These are phyloP conservation scores for Xanthostigma xanthostigma DNA, from an alignment of 2,888 invertebrate genomes.

Conservation along the genomic window DNA sequence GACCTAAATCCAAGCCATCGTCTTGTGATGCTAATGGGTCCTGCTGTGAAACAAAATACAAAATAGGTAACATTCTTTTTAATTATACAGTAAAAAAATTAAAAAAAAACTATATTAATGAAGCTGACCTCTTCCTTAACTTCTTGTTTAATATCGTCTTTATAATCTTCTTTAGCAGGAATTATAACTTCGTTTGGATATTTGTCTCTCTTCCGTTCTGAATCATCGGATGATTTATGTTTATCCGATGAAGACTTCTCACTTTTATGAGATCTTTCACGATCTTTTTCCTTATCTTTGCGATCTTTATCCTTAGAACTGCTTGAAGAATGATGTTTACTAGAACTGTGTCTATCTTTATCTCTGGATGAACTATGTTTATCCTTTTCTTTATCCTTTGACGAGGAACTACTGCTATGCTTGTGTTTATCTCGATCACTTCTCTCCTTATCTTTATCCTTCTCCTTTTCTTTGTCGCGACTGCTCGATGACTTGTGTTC, in stretches of 20 bases:
- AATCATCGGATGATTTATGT: slow-evolving; percentile 1
- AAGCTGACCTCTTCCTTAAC: slow-evolving; percentile 9
- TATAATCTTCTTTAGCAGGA: slow-evolving; percentile 14
- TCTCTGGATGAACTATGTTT: slow-evolving; percentile 12
- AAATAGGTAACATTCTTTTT: no score
- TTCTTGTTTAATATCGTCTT: slow-evolving; percentile 20
- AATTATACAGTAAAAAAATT: not conserved
- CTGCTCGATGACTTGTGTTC: not conserved
- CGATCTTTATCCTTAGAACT: slow-evolving; percentile 42
- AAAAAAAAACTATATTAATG: not conserved
- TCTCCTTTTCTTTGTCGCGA: slow-evolving; percentile 28
- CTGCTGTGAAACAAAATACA: no score
- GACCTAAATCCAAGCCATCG: slow-evolving; percentile 12
- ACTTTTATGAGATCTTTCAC: slow-evolving; percentile 11
- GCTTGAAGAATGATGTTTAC: slow-evolving; percentile 22
- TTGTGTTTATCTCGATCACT: slow-evolving; percentile 26
- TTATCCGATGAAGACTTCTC: slow-evolving; percentile 7
- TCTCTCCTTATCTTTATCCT: slow-evolving; percentile 25
- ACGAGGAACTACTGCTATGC: slow-evolving; percentile 22
- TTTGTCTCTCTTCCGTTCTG: not conserved
- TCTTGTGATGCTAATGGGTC: slow-evolving; percentile 3
- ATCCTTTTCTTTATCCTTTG: slow-evolving; percentile 27
- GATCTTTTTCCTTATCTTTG: slow-evolving; percentile 33
- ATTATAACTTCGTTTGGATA: slow-evolving; percentile 4
- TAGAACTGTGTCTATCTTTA: slow-evolving; percentile 21